Base-by-base conservation (phyloP, 2,888 invertebrate genomes). In the Oasisia sp. region DNA sequence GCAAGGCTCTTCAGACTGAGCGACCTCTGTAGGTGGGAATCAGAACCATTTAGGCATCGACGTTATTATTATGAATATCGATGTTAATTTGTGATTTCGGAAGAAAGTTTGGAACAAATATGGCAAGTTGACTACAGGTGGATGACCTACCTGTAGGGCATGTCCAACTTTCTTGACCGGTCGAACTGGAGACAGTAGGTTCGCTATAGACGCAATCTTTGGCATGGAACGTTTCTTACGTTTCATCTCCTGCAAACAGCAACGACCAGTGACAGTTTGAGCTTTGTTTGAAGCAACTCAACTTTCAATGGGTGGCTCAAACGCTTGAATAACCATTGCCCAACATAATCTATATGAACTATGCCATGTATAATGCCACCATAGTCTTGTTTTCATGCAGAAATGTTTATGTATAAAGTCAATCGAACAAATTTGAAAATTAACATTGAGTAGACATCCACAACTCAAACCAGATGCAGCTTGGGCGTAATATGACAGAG, bases 1-100 rank as follows among this genome's bases (percentile, higher is more conserved):
- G 95, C 95, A 9, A 95, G 94, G 89, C 92, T 93, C 92, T 95
- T 95, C 94, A 95, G 95, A 92, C 95, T 95, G 44, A 94, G 92
- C 9, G 95, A 94, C 91, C 94, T 94, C 95, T 95, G 93, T 14
- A 27, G 45, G 50, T 44, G 32, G 91, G 45, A 32, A 91, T 44
- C 91, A 44, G 12, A 91, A 91, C 44, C 44, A 44, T 91, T 91
- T 44, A 3, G 2, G 45, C 32, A 5, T 74, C 27, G 19, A 74
- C 74, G 27, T 14, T 45, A 91, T 14, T 91, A 91, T 4, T 32
- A 38, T 38, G 38, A 38, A 38, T 38, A 38, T 38, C 38, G 50
- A 50, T 50, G 50, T 50, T 14, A 50, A 38, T 38, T 38, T 38
- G 4, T 38, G 38, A 38, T 38, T 38, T 38, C 38, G 38, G 38